A percentile compares a stretch with the other conserved stretches of the same genome.
phyloP scores from a whole-genome alignment of 2,888 invertebrate genomes.

The Chymomyza fuscimana region DNA sequence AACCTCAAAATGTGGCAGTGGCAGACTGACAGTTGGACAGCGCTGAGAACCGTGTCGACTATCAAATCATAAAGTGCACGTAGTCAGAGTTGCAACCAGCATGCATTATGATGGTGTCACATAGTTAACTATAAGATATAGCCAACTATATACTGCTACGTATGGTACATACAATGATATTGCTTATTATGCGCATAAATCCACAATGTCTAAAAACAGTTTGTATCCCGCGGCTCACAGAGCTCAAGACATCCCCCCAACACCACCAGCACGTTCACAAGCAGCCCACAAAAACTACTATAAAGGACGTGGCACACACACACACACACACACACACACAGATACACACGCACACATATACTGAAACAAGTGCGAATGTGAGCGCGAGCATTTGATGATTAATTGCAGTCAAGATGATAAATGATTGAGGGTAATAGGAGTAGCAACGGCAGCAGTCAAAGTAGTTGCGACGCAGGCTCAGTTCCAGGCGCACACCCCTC shows the following conservation, averaged over 20 bases:
- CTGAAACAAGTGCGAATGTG: conserved; percentile 33
- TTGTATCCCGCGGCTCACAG: conserved; percentile 10
- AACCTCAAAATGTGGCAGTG: conserved; percentile 19
- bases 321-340: conserved; percentile 4
- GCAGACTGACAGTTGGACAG: conserved; percentile 17
- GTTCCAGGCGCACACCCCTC: background rate
- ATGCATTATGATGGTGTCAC: conserved; percentile 24
- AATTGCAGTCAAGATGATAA: conserved; percentile 77
- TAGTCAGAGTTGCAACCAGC: conserved; percentile 29
- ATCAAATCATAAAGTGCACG: conserved; percentile 25
- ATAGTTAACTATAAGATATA: conserved; percentile 4
- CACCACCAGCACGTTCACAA: conserved; percentile 16
- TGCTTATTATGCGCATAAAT: conserved; percentile 49
- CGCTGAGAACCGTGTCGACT: background rate
- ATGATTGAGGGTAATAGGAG: conserved; percentile 72
- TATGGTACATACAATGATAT: conserved; percentile 17
- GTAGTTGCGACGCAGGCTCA: background rate
- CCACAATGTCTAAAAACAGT: conserved; percentile 27
- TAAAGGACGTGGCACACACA: conserved; percentile 31
- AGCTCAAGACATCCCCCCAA: background rate
- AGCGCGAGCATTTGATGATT: conserved; percentile 71
- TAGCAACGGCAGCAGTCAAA: conserved; percentile 47
- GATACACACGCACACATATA: conserved; percentile 12
- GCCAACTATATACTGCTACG: conserved; percentile 12
- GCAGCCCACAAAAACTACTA: conserved; percentile 39